Evolutionary conservation across 2,113 vertebrate genomes (phyloP), one percentile per base, ranked within the genome.

Genomic region (Amazona guildingii): DNA sequence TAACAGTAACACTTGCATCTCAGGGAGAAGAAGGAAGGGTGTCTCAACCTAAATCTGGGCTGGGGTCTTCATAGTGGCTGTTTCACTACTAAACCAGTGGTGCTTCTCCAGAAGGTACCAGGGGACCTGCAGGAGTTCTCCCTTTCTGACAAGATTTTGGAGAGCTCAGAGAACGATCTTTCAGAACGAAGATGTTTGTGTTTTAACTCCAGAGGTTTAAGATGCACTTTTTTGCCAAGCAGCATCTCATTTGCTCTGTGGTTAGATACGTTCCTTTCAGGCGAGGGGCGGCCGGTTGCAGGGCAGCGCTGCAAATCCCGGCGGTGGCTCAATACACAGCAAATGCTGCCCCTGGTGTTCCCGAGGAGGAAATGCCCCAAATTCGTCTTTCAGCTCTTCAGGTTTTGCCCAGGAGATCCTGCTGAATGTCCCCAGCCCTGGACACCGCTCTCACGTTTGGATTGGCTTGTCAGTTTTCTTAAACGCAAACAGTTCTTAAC

Each of bases 311-410:
- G 49, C 52, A 12, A 70, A 43, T 37, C 39, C 19, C 27, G 10
- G 33, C 27, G 11, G 29, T 16, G 28, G 8, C 63, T 82, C 91
- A 79, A 92, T 41, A 35, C 2, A 0, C 89, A 92, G 96, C 81
- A 17, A 95, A 96, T 94, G 86, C 95, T 95, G 96, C 96, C 96
- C 94, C 95, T 64, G 66, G 39, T 62, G 96, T 85, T 86, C 13
- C 86, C 25, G 35, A 73, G 77, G 11, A 44, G 70, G 44, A 95
- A 96, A 62, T 37, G 43, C 33, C 13, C 35, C 6, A 90, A 77
- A 52, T 39, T 25, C 39, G 9, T 10, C 52, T 29, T 55, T 73
- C 37, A 1, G 46, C 68, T 46, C 44, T 25, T 4, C 21, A 13
- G 41, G 49, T 44, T 79, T 41, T 24, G 19, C 29, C 44, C n/a